phyloP scores from a whole-genome alignment of 2,113 vertebrate species.

The Aramus guarauna region DNA sequence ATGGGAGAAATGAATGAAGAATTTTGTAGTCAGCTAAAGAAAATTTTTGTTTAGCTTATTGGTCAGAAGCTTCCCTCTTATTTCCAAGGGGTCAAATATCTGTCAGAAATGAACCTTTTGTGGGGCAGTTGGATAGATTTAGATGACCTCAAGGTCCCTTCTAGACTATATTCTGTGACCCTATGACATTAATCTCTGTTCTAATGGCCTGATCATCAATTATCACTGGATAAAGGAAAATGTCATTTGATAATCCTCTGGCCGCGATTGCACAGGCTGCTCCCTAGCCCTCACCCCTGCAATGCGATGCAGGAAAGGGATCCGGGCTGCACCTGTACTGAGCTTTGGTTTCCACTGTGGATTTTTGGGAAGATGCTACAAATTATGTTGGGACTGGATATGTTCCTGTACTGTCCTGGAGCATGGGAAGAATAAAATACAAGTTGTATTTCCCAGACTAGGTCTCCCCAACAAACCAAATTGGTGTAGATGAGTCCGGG shows the following conservation, averaged over 20 bases:
- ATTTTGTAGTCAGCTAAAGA: neutral
- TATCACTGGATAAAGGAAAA: neutral
- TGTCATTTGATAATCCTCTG: neutral
- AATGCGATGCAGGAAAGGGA: neutral
- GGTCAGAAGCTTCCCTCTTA: neutral
- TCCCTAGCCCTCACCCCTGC: neutral
- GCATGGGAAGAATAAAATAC: neutral
- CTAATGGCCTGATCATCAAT: neutral
- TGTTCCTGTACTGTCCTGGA: neutral
- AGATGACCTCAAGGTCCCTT: neutral
- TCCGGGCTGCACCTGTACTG: neutral
- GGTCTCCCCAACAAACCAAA: neutral
- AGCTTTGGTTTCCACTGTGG: neutral
- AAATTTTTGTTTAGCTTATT: neutral
- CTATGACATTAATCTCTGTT: neutral
- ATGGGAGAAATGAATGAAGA: neutral
- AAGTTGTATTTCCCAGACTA: too few relatives aligned
- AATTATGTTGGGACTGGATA: neutral
- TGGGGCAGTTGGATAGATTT: neutral
- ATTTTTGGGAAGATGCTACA: neutral
- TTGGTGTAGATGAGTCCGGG: rapidly evolving
- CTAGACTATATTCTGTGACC: neutral
- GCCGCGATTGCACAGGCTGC: neutral
- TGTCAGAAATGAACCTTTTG: neutral
- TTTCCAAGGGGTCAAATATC: neutral